Conservation (phyloP, 2,113 vertebrate genomes). For the Pygoscelis adeliae region DNA sequence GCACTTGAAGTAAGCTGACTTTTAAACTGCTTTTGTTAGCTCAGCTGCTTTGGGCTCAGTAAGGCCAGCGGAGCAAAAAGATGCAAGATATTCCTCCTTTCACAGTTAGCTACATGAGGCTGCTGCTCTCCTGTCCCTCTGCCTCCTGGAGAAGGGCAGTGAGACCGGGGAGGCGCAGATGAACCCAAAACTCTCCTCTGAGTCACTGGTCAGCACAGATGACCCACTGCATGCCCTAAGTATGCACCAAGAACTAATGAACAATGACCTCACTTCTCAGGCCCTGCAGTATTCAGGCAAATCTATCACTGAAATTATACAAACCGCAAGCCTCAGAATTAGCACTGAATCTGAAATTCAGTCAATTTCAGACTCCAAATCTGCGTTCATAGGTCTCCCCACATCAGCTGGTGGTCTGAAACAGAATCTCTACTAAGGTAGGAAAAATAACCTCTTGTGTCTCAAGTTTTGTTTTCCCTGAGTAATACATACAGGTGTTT, state of each 20-base stretch:
- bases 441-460: not conserved
- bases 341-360: not conserved
- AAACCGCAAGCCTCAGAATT: not conserved
- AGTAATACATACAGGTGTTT: not conserved
- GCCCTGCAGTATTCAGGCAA: not conserved
- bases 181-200: not conserved
- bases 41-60: not conserved
- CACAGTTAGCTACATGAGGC: accelerated
- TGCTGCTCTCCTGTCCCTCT: not conserved
- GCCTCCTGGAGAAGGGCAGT: not conserved
- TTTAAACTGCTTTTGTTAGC: not conserved
- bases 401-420: not conserved
- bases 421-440: not conserved
- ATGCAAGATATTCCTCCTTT: not conserved
- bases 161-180: not conserved
- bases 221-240: not conserved
- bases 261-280: accelerated
- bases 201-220: not conserved
- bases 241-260: not conserved
- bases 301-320: not conserved
- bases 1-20: not conserved
- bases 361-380: not conserved
- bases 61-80: not conserved
- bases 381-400: not conserved
- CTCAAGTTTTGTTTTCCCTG: not conserved